Evolutionary conservation across 2,797 vertebrate genomes (phyloP).

Genomic region (Pipistrellus pygmaeus): DNA sequence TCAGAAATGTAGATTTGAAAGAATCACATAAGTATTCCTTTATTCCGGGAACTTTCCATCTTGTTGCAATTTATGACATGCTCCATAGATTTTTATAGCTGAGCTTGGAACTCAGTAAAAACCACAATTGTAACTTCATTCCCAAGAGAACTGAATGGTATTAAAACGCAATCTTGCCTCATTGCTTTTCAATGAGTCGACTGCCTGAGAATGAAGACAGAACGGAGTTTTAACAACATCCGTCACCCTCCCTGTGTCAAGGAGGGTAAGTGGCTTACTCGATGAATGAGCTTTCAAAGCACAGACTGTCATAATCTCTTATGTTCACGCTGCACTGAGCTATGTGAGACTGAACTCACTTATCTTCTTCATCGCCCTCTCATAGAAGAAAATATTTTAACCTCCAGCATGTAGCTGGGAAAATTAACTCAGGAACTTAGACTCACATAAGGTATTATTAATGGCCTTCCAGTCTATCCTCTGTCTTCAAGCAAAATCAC

Average conservation of each 20-base stretch:
- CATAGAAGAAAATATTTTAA: background rate
- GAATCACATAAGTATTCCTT: constrained; percentile 5
- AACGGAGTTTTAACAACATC: background rate
- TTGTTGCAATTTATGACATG: background rate
- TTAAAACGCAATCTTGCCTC: constrained; percentile 15
- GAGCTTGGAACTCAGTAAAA: constrained; percentile 43
- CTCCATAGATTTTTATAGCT: background rate
- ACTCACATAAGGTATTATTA: background rate
- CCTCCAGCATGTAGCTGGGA: background rate
- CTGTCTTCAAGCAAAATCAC: background rate
- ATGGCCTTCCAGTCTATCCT: background rate
- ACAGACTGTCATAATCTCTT: background rate
- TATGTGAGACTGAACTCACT: background rate
- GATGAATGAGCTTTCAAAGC: background rate
- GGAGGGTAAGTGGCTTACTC: background rate
- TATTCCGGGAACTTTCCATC: background rate
- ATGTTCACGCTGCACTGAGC: background rate
- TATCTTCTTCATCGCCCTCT: background rate
- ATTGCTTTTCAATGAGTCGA: background rate
- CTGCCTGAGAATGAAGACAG: background rate
- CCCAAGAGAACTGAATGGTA: background rate
- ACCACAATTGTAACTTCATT: background rate
- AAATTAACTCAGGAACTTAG: background rate
- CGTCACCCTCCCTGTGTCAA: background rate
- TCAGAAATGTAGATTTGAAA: background rate